Conservation (phyloP, 2,113 vertebrate genomes). For the Cinclus mexicanus region DNA sequence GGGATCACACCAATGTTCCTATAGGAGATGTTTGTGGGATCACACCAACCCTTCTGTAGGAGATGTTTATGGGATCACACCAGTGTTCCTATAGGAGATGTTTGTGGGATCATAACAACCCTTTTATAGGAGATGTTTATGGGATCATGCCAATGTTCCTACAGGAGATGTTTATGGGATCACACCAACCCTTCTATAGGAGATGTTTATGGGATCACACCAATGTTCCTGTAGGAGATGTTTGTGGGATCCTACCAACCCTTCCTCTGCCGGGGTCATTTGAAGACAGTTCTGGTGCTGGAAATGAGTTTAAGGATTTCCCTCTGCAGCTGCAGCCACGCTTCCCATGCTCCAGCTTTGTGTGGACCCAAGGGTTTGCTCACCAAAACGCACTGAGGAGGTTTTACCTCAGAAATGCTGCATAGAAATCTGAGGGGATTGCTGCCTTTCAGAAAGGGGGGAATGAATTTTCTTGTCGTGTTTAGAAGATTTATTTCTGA, state of each 20-base stretch:
- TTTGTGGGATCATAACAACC: too few species aligned
- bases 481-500: not conserved
- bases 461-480: not conserved
- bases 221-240: too few species aligned
- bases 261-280: not conserved
- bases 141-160: not conserved
- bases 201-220: too few species aligned
- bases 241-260: not conserved
- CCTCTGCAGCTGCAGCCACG: not conserved
- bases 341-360: not conserved
- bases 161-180: not conserved
- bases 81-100: not conserved
- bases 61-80: not conserved
- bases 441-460: not conserved
- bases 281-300: not conserved
- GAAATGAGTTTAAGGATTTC: not conserved
- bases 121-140: not conserved
- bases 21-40: too few species aligned
- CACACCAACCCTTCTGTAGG: too few species aligned
- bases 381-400: not conserved
- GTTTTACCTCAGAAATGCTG: not conserved
- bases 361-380: not conserved
- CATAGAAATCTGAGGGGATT: not conserved
- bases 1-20: not conserved
- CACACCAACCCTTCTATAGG: not conserved